These are phyloP conservation scores for Bombyx mandarina DNA, from an alignment of 1,140 invertebrate genomes.

Conservation along the genomic window DNA sequence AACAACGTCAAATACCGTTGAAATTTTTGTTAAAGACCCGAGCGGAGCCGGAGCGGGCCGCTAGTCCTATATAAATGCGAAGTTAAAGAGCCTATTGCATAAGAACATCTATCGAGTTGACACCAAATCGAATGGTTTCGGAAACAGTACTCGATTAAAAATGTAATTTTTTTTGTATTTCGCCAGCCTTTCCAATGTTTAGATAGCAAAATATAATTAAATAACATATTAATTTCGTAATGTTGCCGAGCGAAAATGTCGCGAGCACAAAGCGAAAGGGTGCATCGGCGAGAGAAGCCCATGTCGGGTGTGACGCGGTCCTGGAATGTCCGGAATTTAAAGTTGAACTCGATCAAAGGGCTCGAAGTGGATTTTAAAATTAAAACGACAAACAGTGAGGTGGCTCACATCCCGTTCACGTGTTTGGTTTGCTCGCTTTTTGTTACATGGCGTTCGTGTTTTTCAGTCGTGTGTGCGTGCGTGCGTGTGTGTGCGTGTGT, in stretches of 20 bases:
- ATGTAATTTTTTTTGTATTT: too few relatives aligned
- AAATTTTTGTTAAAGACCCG: too few relatives aligned
- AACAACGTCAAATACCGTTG: too few relatives aligned
- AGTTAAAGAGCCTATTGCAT: too few relatives aligned
- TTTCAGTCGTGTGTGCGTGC: not conserved
- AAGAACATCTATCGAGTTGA: too few relatives aligned
- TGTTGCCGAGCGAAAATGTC: not conserved
- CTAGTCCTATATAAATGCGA: too few relatives aligned
- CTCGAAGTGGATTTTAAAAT: constrained; percentile 45
- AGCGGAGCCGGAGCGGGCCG: too few relatives aligned
- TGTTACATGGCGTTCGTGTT: not conserved
- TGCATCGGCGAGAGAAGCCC: constrained; percentile 19
- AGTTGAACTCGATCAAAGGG: constrained; percentile 43
- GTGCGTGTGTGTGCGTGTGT: not conserved
- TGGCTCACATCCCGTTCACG: constrained; percentile 14
- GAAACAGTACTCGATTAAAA: too few relatives aligned
- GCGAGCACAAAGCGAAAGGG: constrained; percentile 15
- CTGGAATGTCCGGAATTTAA: constrained; percentile 39
- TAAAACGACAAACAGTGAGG: constrained; percentile 46
- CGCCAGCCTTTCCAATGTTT: too few relatives aligned
- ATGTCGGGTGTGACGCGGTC: constrained; percentile 29
- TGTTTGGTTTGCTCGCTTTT: constrained; percentile 23
- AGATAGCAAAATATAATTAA: too few relatives aligned
- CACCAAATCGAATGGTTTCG: too few relatives aligned
- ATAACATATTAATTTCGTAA: too few relatives aligned